phyloP scores from a whole-genome alignment of 2,888 invertebrate species.

The Drosophila prostipennis region DNA sequence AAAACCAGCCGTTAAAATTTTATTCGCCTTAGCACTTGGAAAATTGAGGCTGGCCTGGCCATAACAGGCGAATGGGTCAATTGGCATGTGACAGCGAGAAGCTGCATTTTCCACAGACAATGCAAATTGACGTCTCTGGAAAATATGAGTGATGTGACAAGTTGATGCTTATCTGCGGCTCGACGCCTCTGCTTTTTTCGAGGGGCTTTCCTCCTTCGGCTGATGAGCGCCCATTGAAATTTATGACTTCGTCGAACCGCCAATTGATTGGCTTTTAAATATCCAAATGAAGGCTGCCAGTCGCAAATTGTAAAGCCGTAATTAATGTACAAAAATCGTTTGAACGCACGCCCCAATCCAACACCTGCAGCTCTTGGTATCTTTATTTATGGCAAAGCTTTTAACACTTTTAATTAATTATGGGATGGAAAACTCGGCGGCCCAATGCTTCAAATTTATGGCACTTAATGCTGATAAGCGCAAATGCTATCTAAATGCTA shows the following conservation, averaged over 20 bases:
- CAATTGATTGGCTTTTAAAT: slow-evolving; percentile 75
- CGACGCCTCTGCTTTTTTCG: slow-evolving; percentile 39
- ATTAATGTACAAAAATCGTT: slow-evolving; percentile 36
- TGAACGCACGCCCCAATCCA: slow-evolving; percentile 16
- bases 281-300: slow-evolving; percentile 54
- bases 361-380: slow-evolving; percentile 55
- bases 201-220: slow-evolving; percentile 18
- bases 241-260: slow-evolving; percentile 59
- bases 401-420: slow-evolving; percentile 67
- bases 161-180: slow-evolving; percentile 57
- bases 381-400: slow-evolving; percentile 58
- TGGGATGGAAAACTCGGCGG: slow-evolving; percentile 33
- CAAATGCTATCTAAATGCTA: slow-evolving; percentile 31
- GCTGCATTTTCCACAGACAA: slow-evolving; percentile 46
- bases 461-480: slow-evolving; percentile 22
- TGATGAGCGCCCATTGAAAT: slow-evolving; percentile 67
- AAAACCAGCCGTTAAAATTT: slow-evolving; percentile 47
- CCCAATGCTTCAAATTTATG: slow-evolving; percentile 45
- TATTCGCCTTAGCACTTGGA: slow-evolving; percentile 39
- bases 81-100: slow-evolving; percentile 52
- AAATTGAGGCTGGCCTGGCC: slow-evolving; percentile 55
- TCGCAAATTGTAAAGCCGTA: slow-evolving; percentile 37
- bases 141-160: slow-evolving; percentile 74
- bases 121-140: slow-evolving; percentile 48
- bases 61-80: slow-evolving; percentile 48